These are phyloP conservation scores for Emys orbicularis DNA, from an alignment of 2,797 vertebrate genomes.

Conservation along the genomic window DNA sequence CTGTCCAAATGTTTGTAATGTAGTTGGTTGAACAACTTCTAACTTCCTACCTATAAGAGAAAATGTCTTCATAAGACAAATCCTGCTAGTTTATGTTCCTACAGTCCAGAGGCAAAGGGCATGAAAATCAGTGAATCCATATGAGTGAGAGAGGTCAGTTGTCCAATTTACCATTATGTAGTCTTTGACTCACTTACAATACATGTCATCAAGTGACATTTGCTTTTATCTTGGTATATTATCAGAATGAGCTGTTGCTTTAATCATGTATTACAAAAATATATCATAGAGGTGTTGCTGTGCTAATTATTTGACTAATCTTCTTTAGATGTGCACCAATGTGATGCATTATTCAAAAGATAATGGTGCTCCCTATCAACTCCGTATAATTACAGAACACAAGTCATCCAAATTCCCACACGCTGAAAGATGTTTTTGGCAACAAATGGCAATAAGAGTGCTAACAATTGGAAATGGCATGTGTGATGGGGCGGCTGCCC, in stretches of 20 bases:
- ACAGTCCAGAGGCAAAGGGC: neutral
- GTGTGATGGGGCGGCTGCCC: too few relatives aligned
- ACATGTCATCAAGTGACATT: neutral
- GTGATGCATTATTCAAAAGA: neutral
- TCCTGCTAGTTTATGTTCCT: neutral
- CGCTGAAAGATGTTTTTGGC: neutral
- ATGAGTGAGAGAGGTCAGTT: too few relatives aligned
- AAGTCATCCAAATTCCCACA: neutral
- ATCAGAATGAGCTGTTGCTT: neutral
- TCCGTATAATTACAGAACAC: neutral
- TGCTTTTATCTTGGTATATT: neutral
- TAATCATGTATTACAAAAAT: neutral
- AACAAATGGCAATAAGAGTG: neutral
- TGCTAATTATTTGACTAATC: neutral
- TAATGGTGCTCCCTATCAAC: neutral
- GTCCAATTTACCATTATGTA: neutral
- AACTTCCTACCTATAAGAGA: too few relatives aligned
- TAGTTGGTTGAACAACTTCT: too few relatives aligned
- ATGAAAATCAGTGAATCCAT: neutral
- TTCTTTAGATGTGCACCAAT: neutral
- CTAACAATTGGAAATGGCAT: neutral
- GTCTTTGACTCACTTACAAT: neutral
- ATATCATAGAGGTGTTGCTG: neutral
- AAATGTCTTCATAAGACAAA: neutral
- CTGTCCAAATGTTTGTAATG: too few relatives aligned